Evolutionary conservation across 2,888 invertebrate genomes (phyloP).

Genomic region (Eristalis arbustorum): DNA sequence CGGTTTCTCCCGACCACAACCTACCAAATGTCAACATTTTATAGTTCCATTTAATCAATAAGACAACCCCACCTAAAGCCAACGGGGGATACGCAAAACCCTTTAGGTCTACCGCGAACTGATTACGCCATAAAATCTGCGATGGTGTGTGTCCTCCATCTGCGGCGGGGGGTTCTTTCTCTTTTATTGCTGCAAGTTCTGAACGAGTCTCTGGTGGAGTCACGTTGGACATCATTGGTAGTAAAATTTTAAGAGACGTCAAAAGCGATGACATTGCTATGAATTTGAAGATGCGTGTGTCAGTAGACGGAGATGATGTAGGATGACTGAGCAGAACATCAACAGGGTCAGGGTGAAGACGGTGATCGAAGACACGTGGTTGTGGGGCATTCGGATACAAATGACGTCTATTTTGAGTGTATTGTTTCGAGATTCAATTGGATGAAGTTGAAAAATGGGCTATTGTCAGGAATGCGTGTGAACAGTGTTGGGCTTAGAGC

Average conservation of each 20-base stretch:
- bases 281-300: neutral
- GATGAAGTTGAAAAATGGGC: neutral
- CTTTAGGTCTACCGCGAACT: slow-evolving; percentile 43
- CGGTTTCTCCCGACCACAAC: neutral
- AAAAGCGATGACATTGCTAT: slow-evolving; percentile 35
- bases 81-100: slow-evolving; percentile 6
- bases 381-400: neutral
- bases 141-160: neutral
- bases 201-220: slow-evolving; percentile 2
- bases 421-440: neutral
- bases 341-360: neutral
- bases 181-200: slow-evolving; percentile 3
- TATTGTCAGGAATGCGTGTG: no score
- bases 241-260: slow-evolving; percentile 28
- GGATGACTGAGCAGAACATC: neutral
- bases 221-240: slow-evolving; percentile 4
- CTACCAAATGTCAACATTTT: neutral
- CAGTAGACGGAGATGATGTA: neutral
- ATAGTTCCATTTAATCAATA: slow-evolving; percentile 29
- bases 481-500: no score
- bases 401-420: neutral
- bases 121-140: slow-evolving; percentile 29
- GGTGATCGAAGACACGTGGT: neutral
- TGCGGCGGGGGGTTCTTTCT: neutral
- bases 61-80: neutral